phyloP scores from a whole-genome alignment of 1,140 invertebrate genomes.

The Hyphantria cunea region DNA sequence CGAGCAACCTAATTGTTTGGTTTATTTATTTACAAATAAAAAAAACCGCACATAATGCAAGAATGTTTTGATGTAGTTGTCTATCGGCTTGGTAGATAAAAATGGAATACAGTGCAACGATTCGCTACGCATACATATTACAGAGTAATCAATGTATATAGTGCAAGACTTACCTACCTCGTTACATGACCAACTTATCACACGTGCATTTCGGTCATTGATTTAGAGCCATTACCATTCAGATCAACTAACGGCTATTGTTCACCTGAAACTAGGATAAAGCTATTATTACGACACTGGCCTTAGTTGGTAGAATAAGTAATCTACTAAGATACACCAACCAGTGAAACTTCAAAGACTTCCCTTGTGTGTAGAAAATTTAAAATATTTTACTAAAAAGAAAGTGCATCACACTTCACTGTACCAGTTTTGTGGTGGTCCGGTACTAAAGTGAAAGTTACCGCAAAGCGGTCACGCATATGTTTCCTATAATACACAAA shows the following conservation, averaged over 20 bases:
- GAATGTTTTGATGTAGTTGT: too few species aligned
- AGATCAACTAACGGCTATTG: slow-evolving; percentile 34
- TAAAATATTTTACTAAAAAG: neutral
- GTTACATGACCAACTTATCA: slow-evolving; percentile 65
- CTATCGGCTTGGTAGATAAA: too few species aligned
- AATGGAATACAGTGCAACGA: slow-evolving; percentile 12
- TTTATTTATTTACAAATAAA: slow-evolving; percentile 17
- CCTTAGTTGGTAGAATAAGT: neutral
- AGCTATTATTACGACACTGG: slow-evolving; percentile 17
- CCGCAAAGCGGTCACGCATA: slow-evolving; percentile 15
- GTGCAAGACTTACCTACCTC: slow-evolving; percentile 46
- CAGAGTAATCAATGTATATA: slow-evolving; percentile 41
- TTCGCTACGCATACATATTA: slow-evolving; percentile 48
- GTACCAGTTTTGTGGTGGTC: too few species aligned
- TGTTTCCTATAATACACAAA: slow-evolving; percentile 9
- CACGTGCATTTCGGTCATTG: slow-evolving; percentile 39
- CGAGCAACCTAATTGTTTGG: slow-evolving; percentile 31
- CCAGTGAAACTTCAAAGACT: too few species aligned
- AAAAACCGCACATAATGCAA: neutral
- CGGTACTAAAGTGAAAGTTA: slow-evolving; percentile 13
- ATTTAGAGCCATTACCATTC: slow-evolving; percentile 70
- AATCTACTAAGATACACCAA: too few species aligned
- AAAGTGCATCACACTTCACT: slow-evolving; percentile 1
- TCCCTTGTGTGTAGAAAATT: too few species aligned
- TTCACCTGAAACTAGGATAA: slow-evolving; percentile 33